phyloP scores from a whole-genome alignment of 1,140 invertebrate species.

The Papilio machaon region DNA sequence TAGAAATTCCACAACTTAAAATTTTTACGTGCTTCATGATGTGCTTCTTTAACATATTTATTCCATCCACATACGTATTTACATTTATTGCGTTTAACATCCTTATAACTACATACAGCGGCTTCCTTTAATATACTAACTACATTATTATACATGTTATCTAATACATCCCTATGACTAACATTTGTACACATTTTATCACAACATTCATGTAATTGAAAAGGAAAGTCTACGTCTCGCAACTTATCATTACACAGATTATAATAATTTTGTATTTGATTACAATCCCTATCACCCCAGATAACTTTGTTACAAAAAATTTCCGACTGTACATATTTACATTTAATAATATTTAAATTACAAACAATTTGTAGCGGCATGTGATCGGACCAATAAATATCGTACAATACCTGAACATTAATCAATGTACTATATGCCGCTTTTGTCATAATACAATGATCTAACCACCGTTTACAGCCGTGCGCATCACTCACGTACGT shows the following conservation, averaged over 20 bases:
- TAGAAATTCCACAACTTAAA: constrained; percentile 33
- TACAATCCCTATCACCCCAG: constrained; percentile 38
- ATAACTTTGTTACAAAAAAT: constrained; percentile 35
- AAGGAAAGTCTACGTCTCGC: constrained; percentile 39
- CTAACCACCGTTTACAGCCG: constrained; percentile 44
- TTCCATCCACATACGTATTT: not conserved
- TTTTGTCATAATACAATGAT: constrained; percentile 42
- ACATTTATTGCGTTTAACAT: not conserved
- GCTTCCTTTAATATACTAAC: constrained; percentile 39
- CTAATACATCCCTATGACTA: constrained; percentile 33
- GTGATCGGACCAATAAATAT: constrained; percentile 48
- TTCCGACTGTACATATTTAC: not conserved
- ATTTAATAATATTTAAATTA: constrained; percentile 29
- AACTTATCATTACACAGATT: constrained; percentile 35
- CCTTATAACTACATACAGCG: not conserved
- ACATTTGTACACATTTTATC: constrained; percentile 36
- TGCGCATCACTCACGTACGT: constrained; percentile 48
- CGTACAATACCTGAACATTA: constrained; percentile 38
- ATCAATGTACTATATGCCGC: constrained; percentile 33
- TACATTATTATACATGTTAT: constrained; percentile 42
- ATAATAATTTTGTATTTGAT: constrained; percentile 39
- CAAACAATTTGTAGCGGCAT: constrained; percentile 42
- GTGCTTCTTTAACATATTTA: constrained; percentile 19
- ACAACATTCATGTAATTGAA: constrained; percentile 36
- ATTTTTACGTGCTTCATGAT: constrained; percentile 20